Percentiles rank a stretch among this genome's conserved stretches.
These are phyloP conservation scores for Silurus asotus DNA, from an alignment of 2,113 vertebrate species.

Conservation along the genomic window DNA sequence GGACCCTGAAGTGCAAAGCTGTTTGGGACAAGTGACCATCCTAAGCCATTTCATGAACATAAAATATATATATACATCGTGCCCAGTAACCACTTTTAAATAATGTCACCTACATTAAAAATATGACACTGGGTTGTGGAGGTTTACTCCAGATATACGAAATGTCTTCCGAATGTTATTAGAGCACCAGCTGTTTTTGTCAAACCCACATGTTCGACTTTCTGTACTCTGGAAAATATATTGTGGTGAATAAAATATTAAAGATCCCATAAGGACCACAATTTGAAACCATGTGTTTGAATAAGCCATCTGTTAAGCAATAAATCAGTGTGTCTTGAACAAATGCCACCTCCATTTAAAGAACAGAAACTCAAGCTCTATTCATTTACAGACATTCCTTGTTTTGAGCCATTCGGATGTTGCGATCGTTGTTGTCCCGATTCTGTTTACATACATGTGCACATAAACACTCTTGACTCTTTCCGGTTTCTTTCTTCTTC, in stretches of 20 bases:
- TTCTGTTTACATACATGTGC: slow-evolving; percentile 23
- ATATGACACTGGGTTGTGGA: background rate
- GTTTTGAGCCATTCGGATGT: background rate
- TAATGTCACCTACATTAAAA: background rate
- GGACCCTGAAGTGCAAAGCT: too few species aligned
- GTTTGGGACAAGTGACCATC: too few species aligned
- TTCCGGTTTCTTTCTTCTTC: background rate
- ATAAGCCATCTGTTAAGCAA: slow-evolving; percentile 16
- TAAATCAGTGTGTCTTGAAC: slow-evolving; percentile 17
- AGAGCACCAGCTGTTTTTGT: background rate
- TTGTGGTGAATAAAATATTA: background rate
- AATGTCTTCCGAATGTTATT: background rate
- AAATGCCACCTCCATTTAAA: background rate
- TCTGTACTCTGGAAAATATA: background rate
- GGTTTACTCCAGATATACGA: background rate
- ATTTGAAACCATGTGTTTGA: slow-evolving; percentile 1
- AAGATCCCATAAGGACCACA: slow-evolving; percentile 8
- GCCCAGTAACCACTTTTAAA: background rate
- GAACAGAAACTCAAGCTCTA: background rate
- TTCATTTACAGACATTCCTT: background rate
- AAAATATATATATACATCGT: background rate
- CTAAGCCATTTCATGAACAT: too few species aligned
- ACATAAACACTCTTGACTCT: background rate
- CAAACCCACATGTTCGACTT: background rate
- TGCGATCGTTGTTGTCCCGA: background rate